These are phyloP conservation scores for Pampusana beccarii DNA, from an alignment of 2,113 vertebrate species.

Conservation along the genomic window DNA sequence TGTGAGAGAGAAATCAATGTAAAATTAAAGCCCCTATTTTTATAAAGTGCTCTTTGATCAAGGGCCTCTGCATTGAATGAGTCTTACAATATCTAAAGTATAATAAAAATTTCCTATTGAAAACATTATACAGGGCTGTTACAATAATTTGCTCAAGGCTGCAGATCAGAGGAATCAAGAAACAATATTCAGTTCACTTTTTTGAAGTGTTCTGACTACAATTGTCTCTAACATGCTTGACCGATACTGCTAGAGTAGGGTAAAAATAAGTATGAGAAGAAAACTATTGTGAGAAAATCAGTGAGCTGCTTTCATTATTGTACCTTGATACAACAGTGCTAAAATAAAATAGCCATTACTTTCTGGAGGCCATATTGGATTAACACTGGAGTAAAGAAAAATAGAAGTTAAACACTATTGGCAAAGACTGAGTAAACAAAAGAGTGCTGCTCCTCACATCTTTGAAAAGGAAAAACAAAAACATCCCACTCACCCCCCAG, in stretches of 20 bases:
- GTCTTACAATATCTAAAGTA: not conserved
- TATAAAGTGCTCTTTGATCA: constrained; percentile 14
- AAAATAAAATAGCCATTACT: not conserved
- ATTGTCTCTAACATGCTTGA: not conserved
- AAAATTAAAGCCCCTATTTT: constrained; percentile 26
- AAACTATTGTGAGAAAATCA: not conserved
- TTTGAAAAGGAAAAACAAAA: not conserved
- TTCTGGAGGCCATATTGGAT: not conserved
- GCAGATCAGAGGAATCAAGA: not conserved
- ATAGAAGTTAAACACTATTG: not conserved
- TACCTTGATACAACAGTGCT: not conserved
- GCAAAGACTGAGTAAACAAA: not conserved
- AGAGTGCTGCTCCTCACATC: not conserved
- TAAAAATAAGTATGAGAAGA: not conserved
- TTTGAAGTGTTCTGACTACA: not conserved
- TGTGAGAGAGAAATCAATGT: not conserved
- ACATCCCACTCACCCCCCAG: accelerated
- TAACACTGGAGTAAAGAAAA: not conserved
- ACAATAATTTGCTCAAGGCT: constrained; percentile 15
- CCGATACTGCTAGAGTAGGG: not conserved
- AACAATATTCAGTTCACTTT: not conserved
- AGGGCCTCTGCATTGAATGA: not conserved
- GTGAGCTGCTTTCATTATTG: not conserved
- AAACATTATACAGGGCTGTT: not conserved
- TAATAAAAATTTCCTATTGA: not conserved